These are phyloP conservation scores for Epinephelus awoara DNA, from an alignment of 2,797 vertebrate genomes.

Conservation along the genomic window DNA sequence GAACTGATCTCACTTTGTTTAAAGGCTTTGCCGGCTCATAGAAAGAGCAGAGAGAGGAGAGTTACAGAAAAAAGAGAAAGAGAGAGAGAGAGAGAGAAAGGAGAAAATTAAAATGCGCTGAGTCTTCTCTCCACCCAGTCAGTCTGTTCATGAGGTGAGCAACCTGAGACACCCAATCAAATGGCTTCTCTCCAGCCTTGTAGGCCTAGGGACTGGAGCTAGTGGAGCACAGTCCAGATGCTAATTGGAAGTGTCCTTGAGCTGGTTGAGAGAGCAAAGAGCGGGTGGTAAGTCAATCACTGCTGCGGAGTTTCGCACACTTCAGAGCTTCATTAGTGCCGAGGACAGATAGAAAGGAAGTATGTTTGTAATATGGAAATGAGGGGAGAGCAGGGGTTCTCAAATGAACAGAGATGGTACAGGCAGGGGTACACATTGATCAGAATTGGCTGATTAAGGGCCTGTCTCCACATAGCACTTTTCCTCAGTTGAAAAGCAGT, in stretches of 20 bases:
- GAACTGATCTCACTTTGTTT: slow-evolving; percentile 69
- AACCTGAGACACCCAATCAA: slow-evolving; percentile 66
- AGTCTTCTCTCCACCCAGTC: slow-evolving; percentile 45
- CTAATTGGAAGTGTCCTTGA: slow-evolving; percentile 79
- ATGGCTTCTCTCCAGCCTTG: slow-evolving; percentile 38
- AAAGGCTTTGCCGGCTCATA: slow-evolving; percentile 61
- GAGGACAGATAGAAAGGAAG: slow-evolving; percentile 48
- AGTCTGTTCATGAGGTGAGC: slow-evolving; percentile 51
- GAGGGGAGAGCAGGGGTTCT: slow-evolving; percentile 19
- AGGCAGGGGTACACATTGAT: not conserved
- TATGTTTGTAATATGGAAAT: slow-evolving; percentile 54
- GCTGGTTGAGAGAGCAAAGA: slow-evolving; percentile 67
- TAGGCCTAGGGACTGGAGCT: slow-evolving; percentile 54
- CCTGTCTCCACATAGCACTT: no score
- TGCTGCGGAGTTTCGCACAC: slow-evolving; percentile 41
- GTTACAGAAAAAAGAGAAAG: slow-evolving; percentile 10
- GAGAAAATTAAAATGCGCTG: slow-evolving; percentile 56
- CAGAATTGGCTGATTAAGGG: slow-evolving; percentile 28
- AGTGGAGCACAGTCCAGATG: slow-evolving; percentile 57
- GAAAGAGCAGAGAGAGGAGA: slow-evolving; percentile 27
- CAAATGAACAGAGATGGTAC: slow-evolving; percentile 2
- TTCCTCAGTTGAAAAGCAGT: no score
- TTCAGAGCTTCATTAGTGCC: slow-evolving; percentile 69
- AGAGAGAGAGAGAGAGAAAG: slow-evolving; percentile 4
- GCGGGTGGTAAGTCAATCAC: slow-evolving; percentile 69